Conservation (phyloP, 2,888 invertebrate genomes). For the Stegophylla sp. region DNA sequence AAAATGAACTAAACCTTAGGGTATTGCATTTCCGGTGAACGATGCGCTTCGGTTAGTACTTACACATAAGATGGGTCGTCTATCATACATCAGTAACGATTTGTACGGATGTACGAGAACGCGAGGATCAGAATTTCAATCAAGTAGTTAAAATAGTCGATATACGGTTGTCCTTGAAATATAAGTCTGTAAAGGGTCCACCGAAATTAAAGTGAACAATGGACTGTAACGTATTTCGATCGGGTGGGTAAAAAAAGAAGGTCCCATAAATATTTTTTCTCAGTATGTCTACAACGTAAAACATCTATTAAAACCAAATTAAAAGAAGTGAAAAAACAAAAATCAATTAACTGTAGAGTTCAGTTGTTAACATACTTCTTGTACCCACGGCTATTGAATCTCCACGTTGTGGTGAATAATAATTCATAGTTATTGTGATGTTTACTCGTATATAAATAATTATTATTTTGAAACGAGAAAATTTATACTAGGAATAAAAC, state of each 20-base stretch:
- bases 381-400: no score
- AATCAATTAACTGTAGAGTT: background rate
- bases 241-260: background rate
- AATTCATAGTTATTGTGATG: no score
- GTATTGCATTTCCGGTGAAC: slow-evolving; percentile 15
- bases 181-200: background rate
- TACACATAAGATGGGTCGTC: background rate
- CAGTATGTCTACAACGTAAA: background rate
- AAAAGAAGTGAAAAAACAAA: background rate
- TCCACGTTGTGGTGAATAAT: no score
- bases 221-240: background rate
- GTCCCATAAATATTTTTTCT: background rate
- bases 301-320: background rate
- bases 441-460: no score
- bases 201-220: slow-evolving; percentile 7
- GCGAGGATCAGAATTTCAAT: slow-evolving; percentile 1
- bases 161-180: slow-evolving; percentile 18
- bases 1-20: no score
- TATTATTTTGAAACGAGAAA: no score
- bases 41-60: slow-evolving; percentile 2
- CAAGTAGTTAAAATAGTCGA: background rate
- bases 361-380: no score
- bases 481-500: no score
- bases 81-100: background rate
- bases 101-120: background rate